Evolutionary conservation across 1,140 invertebrate genomes (phyloP).

Genomic region (Conus betulinus): DNA sequence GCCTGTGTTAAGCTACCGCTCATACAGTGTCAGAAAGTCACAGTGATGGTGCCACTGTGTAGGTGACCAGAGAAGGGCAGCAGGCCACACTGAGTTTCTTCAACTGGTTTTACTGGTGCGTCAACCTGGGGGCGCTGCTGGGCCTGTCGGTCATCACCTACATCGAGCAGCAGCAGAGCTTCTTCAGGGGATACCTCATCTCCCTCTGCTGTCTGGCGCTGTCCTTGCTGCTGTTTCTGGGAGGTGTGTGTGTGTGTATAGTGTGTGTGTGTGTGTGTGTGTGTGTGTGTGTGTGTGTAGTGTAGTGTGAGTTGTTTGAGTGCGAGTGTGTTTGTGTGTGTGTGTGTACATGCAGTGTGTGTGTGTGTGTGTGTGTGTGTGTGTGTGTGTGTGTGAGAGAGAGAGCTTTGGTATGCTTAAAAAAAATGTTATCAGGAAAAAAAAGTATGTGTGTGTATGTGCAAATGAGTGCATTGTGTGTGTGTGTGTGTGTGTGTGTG

Average conservation of each 20-base stretch:
- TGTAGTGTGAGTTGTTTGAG: too few relatives aligned
- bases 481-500: too few relatives aligned
- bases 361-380: too few relatives aligned
- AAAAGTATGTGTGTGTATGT: not conserved
- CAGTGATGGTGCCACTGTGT: not conserved
- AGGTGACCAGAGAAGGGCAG: conserved; percentile 53
- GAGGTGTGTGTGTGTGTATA: conserved; percentile 55
- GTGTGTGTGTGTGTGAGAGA: too few relatives aligned
- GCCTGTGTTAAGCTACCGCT: too few relatives aligned
- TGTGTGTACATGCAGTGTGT: not conserved
- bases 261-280: too few relatives aligned
- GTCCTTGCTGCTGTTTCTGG: conserved; percentile 64
- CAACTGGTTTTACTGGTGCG: conserved; percentile 79
- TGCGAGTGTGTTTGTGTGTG: not conserved
- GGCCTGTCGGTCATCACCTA: conserved; percentile 76
- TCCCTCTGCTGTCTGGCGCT: conserved; percentile 69
- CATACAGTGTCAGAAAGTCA: too few relatives aligned
- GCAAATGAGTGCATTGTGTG: not conserved
- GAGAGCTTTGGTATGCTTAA: not conserved
- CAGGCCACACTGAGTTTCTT: conserved; percentile 74
- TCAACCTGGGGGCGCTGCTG: conserved; percentile 77
- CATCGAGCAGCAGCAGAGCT: conserved; percentile 75
- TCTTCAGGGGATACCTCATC: conserved; percentile 76
- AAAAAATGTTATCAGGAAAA: too few relatives aligned
- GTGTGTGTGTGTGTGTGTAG: too few relatives aligned